phyloP scores from a whole-genome alignment of 2,113 vertebrate genomes.

The Tragelaphus scriptus region DNA sequence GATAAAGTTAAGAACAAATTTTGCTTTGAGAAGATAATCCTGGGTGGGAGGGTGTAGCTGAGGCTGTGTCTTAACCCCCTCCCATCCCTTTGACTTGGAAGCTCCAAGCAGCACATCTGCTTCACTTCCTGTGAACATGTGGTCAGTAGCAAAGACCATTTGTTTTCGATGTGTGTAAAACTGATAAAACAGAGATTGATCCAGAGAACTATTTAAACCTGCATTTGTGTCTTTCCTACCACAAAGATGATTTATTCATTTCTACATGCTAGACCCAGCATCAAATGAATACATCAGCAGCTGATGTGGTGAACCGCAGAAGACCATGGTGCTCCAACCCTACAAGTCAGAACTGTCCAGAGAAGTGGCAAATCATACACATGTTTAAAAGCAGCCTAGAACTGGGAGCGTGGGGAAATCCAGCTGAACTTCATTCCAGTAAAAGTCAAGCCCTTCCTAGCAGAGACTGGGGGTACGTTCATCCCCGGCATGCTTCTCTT shows the following conservation, averaged over 20 bases:
- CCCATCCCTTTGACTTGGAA: background rate
- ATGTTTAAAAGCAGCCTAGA: background rate
- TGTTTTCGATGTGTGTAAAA: background rate
- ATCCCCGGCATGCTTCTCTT: background rate
- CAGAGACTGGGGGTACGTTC: fast-evolving
- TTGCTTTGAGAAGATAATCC: background rate
- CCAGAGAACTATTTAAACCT: background rate
- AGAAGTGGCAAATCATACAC: fast-evolving
- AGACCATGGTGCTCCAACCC: background rate
- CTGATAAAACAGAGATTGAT: background rate
- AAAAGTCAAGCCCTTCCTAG: background rate
- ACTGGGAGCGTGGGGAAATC: background rate
- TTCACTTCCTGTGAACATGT: background rate
- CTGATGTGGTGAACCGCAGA: fast-evolving
- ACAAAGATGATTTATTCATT: background rate
- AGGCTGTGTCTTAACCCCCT: background rate
- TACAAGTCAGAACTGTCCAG: no score
- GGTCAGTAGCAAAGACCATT: background rate
- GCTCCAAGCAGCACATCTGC: no score
- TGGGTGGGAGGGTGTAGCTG: background rate
- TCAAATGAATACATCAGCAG: background rate
- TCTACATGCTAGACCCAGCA: background rate
- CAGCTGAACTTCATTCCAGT: background rate
- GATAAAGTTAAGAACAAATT: no score
- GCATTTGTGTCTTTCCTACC: background rate